Percentiles rank a stretch among this genome's conserved stretches.
phyloP scores from a whole-genome alignment of 2,888 invertebrate species.

The Eupithecia exiguata region DNA sequence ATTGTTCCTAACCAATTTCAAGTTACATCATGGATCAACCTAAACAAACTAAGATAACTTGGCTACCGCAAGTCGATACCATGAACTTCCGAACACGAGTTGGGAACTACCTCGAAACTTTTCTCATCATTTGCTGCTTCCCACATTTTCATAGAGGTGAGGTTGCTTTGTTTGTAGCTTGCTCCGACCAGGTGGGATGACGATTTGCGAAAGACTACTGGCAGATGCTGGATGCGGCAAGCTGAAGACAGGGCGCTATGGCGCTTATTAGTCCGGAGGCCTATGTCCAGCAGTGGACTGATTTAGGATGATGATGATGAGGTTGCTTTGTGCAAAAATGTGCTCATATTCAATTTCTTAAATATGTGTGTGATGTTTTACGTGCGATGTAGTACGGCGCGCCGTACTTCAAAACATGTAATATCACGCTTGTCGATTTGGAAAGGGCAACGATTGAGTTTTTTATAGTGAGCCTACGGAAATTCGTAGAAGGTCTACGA shows the following conservation, averaged over 20 bases:
- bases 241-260: no score
- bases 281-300: no score
- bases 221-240: no score
- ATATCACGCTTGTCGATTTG: not conserved
- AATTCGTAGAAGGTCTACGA: conserved; percentile 11
- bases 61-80: conserved; percentile 1
- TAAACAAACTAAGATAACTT: not conserved
- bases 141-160: not conserved
- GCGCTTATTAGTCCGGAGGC: no score
- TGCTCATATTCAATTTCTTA: not conserved
- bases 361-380: not conserved
- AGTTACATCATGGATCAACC: not conserved
- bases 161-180: not conserved
- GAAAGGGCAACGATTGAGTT: not conserved
- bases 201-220: no score
- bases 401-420: no score
- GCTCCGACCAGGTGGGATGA: no score
- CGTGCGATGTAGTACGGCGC: no score
- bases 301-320: no score
- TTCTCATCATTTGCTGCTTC: not conserved
- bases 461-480: not conserved
- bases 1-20: not conserved
- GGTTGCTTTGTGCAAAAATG: not conserved
- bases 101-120: not conserved
- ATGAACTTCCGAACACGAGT: conserved; percentile 1